Conservation (phyloP, 2,113 vertebrate species). For the Ictidomys tridecemlineatus region DNA sequence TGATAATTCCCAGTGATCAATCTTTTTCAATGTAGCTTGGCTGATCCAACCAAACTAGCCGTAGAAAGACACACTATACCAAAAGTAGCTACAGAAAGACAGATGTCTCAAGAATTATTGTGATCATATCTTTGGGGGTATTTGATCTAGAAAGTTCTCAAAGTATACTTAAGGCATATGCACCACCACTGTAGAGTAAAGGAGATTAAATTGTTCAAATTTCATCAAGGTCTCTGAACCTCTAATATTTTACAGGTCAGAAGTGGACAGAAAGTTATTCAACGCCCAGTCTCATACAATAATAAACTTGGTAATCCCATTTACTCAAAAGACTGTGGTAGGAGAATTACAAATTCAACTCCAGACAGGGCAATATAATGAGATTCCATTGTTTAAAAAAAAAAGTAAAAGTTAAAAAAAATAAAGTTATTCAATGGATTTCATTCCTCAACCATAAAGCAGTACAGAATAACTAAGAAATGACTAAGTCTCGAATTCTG, state of each 20-base stretch:
- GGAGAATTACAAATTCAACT: too few relatives aligned
- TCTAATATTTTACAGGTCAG: background rate
- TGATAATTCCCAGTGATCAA: background rate
- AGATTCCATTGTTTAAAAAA: background rate
- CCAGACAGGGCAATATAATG: too few relatives aligned
- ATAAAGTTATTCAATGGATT: background rate
- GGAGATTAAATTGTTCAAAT: background rate
- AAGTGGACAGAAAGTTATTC: background rate
- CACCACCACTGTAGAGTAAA: background rate
- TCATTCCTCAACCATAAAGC: background rate
- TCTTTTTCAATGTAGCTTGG: background rate
- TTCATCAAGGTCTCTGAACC: background rate
- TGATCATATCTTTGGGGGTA: background rate
- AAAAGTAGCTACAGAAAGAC: background rate
- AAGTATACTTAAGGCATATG: background rate
- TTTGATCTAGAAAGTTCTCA: background rate
- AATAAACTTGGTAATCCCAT: too few relatives aligned
- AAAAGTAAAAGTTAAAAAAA: too few relatives aligned
- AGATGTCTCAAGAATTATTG: background rate
- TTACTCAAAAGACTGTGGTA: too few relatives aligned
- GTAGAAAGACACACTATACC: background rate
- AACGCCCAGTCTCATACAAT: background rate
- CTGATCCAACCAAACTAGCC: background rate
- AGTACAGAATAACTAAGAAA: background rate
- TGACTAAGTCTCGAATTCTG: background rate